These are phyloP conservation scores for Ochotona curzoniae DNA, from an alignment of 2,113 vertebrate species.

Conservation along the genomic window DNA sequence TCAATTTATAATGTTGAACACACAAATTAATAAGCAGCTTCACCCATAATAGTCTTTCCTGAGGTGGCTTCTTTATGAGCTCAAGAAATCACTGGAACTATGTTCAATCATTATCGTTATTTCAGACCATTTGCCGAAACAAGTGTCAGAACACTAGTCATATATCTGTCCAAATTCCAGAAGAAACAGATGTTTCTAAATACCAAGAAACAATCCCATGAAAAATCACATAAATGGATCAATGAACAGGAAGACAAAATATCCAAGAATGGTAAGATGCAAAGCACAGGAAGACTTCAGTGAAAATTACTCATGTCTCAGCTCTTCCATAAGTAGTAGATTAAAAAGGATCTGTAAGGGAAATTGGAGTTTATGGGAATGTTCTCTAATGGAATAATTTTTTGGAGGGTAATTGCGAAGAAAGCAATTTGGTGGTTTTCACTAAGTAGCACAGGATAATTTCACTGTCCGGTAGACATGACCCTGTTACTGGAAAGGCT, in stretches of 20 bases:
- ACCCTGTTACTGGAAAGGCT: slow-evolving; percentile 63
- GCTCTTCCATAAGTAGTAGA: slow-evolving; percentile 54
- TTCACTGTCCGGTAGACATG: slow-evolving; percentile 40
- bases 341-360: slow-evolving; percentile 63
- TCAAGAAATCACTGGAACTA: background rate
- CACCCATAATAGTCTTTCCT: background rate
- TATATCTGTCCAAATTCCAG: background rate
- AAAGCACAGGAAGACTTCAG: slow-evolving; percentile 45
- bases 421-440: slow-evolving; percentile 75
- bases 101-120: background rate
- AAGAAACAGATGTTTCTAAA: background rate
- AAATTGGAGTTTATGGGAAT: slow-evolving; percentile 48
- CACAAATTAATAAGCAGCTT: background rate
- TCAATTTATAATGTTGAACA: background rate
- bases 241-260: background rate
- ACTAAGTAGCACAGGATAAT: slow-evolving; percentile 74
- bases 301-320: slow-evolving; percentile 10
- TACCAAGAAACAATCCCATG: background rate
- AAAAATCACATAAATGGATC: background rate
- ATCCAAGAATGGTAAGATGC: background rate
- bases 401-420: slow-evolving; percentile 69
- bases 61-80: background rate
- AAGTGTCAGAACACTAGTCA: slow-evolving; percentile 2
- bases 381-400: slow-evolving; percentile 74
- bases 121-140: background rate